These are phyloP conservation scores for Campoletis sonorensis DNA, from an alignment of 1,140 invertebrate genomes.

Conservation along the genomic window DNA sequence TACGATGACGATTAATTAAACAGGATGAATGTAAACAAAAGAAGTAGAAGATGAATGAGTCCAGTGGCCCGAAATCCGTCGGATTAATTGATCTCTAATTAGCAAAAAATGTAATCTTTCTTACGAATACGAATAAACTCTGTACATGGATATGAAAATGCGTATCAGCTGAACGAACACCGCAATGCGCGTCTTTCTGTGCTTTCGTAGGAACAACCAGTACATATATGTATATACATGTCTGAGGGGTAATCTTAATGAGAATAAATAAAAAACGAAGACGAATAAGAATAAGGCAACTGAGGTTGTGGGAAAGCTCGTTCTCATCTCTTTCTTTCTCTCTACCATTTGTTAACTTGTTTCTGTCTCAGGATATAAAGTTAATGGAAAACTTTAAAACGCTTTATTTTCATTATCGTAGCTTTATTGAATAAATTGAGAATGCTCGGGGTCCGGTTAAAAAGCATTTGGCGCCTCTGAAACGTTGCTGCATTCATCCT, in stretches of 20 bases:
- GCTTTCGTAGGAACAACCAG: not conserved
- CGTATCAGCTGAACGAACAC: not conserved
- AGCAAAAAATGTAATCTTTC: not conserved
- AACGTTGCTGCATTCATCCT: not conserved
- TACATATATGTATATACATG: not conserved
- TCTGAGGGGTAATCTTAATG: not conserved
- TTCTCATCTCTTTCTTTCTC: not conserved
- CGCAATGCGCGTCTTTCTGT: not conserved
- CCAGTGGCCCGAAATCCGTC: slow-evolving; percentile 5
- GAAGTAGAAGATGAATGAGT: not conserved
- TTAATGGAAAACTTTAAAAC: slow-evolving; percentile 20
- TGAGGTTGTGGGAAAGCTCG: not conserved
- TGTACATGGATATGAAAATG: not conserved
- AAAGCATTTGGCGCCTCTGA: slow-evolving; percentile 2
- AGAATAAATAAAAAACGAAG: not conserved
- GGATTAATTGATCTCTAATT: slow-evolving; percentile 1
- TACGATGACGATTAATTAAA: not conserved
- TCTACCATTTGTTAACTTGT: not conserved
- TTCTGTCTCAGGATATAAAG: not conserved
- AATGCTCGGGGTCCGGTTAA: slow-evolving; percentile 6
- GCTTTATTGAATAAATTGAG: slow-evolving; percentile 25
- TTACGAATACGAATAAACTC: not conserved
- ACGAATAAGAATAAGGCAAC: not conserved
- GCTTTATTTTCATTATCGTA: slow-evolving; percentile 12
- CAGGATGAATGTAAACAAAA: not conserved